Evolutionary conservation across 2,113 vertebrate species (phyloP).

Genomic region (Chamaetylas fuelleborni): DNA sequence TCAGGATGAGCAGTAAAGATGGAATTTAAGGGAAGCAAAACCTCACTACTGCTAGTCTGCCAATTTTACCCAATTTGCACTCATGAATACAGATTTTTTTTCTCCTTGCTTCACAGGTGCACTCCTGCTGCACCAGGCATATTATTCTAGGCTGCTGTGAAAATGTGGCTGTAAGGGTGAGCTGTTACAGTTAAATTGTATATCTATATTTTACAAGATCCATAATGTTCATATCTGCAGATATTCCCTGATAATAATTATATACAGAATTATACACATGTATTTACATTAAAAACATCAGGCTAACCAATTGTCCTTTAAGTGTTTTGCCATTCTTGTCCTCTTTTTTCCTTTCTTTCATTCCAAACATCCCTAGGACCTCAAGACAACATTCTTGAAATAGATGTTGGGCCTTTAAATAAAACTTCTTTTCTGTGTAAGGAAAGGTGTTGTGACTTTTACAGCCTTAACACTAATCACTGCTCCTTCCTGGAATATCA

Average conservation of each 20-base stretch:
- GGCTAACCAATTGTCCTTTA: not conserved
- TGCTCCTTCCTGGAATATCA: not conserved
- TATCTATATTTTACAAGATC: not conserved
- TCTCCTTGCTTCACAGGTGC: constrained; percentile 41
- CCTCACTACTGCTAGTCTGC: constrained; percentile 5
- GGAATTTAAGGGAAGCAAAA: not conserved
- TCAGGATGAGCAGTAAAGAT: not conserved
- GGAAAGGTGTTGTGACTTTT: not conserved
- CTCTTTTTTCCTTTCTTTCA: not conserved
- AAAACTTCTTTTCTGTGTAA: not conserved
- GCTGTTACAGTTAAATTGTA: not conserved
- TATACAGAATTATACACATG: not conserved
- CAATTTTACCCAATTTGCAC: constrained; percentile 60
- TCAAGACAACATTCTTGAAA: not conserved
- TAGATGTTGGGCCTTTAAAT: not conserved
- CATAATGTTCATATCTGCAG: not conserved
- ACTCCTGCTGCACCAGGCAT: constrained; percentile 21
- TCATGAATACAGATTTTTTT: constrained; percentile 52
- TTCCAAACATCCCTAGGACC: not conserved
- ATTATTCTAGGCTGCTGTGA: constrained; percentile 31
- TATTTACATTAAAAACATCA: not conserved
- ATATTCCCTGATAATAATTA: not conserved
- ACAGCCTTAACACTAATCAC: not conserved
- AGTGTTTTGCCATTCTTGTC: not conserved
- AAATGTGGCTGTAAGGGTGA: constrained; percentile 2